These are phyloP conservation scores for Epsilonema sp. DNA, from an alignment of 2,888 invertebrate species.

Conservation along the genomic window DNA sequence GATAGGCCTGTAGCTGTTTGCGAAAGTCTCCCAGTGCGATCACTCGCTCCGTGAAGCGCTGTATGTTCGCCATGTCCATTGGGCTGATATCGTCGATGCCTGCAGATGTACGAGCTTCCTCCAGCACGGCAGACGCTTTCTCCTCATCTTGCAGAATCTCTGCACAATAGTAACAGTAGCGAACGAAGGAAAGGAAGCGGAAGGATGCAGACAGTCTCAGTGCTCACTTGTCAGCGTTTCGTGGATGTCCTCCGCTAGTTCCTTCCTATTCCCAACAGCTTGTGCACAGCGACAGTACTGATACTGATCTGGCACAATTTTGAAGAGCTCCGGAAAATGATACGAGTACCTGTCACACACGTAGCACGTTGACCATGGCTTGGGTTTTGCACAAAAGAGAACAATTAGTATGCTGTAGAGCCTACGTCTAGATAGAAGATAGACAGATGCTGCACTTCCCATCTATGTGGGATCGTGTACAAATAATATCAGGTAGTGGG, in stretches of 20 bases:
- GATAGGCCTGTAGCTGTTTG: constrained; percentile 57
- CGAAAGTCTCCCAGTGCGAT: constrained; percentile 73
- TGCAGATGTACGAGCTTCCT: constrained; percentile 88
- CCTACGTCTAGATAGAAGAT: no score
- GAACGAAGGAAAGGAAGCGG: no score
- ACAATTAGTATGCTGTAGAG: no score
- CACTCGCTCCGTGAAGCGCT: constrained; percentile 39
- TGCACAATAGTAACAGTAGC: constrained; percentile 3
- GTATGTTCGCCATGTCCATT: constrained; percentile 81
- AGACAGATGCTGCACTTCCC: no score
- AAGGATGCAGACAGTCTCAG: no score
- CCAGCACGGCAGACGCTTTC: constrained; percentile 62
- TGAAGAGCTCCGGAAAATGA: constrained; percentile 93
- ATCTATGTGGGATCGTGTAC: no score
- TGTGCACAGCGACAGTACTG: constrained; percentile 63
- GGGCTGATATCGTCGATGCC: constrained; percentile 81
- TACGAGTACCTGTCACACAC: constrained; percentile 99
- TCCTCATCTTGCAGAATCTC: constrained; percentile 39
- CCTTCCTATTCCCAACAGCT: constrained; percentile 63
- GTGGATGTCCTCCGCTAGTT: constrained; percentile 35
- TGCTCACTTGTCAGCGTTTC: constrained; percentile 4
- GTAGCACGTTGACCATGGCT: no score
- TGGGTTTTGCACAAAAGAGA: no score
- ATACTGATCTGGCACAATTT: constrained; percentile 85
- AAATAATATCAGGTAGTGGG: no score